A percentile compares a stretch with the other conserved stretches of the same genome.
phyloP scores from a whole-genome alignment of 2,797 vertebrate genomes.

The Sebastes aleutianus region DNA sequence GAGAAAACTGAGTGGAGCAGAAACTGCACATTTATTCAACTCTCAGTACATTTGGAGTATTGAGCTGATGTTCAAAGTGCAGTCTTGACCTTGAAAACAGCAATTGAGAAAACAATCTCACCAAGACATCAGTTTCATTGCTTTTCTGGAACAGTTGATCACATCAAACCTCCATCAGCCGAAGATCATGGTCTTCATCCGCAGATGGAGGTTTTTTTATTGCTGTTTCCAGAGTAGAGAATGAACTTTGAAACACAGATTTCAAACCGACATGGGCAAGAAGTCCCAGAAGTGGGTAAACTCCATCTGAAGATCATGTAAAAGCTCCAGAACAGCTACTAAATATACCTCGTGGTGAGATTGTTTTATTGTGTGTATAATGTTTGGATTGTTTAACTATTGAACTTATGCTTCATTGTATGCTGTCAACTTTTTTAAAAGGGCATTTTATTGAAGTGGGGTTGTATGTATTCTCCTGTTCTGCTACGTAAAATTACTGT shows the following conservation, averaged over 20 bases:
- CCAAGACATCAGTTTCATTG: background rate
- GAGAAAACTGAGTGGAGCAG: background rate
- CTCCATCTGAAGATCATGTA: background rate
- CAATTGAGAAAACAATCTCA: background rate
- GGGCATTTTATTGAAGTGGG: no score
- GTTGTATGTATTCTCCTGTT: no score
- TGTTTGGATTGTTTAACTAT: background rate
- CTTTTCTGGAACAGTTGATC: background rate
- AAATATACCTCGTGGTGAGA: background rate
- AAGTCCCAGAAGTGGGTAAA: background rate
- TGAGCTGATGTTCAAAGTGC: background rate
- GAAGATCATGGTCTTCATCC: background rate
- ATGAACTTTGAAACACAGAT: background rate
- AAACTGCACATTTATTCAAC: background rate
- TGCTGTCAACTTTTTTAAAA: background rate
- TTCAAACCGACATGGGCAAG: background rate
- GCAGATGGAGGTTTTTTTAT: background rate
- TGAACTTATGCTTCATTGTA: background rate
- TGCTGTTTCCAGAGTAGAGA: background rate
- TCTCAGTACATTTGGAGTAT: background rate
- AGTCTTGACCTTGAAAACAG: background rate
- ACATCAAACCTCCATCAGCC: background rate
- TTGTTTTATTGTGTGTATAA: background rate
- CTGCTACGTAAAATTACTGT: no score
- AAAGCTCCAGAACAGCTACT: background rate